Conservation (phyloP, 2,797 vertebrate genomes). For the Scyliorhinus canicula region DNA sequence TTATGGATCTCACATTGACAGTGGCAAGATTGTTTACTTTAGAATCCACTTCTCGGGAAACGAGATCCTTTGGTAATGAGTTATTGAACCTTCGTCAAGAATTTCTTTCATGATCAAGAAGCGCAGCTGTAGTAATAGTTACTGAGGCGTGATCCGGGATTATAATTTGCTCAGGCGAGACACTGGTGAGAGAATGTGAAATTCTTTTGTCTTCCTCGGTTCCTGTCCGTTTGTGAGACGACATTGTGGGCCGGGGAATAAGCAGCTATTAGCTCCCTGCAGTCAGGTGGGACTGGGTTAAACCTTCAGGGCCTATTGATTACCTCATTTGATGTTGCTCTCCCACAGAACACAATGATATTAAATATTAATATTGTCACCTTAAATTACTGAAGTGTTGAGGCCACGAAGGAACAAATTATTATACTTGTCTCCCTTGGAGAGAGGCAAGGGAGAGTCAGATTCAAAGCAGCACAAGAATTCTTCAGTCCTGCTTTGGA, state of each 20-base stretch:
- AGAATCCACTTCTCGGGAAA: background rate
- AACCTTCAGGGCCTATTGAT: background rate
- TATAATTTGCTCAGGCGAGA: background rate
- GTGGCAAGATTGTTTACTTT: background rate
- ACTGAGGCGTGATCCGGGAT: slow-evolving; percentile 15
- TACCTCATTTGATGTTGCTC: background rate
- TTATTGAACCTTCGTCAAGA: background rate
- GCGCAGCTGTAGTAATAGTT: background rate
- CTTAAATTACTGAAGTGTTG: background rate
- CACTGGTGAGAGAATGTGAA: background rate
- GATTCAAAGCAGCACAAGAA: background rate
- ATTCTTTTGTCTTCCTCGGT: background rate
- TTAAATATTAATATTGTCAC: background rate
- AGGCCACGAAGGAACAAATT: background rate
- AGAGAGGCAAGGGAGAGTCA: background rate
- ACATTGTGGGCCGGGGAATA: background rate
- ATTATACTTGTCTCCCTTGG: background rate
- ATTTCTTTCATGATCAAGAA: background rate
- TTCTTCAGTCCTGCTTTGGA: background rate
- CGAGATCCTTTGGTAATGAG: background rate
- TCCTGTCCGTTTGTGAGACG: background rate
- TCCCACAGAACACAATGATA: background rate
- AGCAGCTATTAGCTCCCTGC: background rate
- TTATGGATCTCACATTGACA: background rate
- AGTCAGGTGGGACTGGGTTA: background rate